A percentile compares a stretch with the other conserved stretches of the same genome.
These are phyloP conservation scores for Macropodus opercularis DNA, from an alignment of 2,797 vertebrate genomes.

Conservation along the genomic window DNA sequence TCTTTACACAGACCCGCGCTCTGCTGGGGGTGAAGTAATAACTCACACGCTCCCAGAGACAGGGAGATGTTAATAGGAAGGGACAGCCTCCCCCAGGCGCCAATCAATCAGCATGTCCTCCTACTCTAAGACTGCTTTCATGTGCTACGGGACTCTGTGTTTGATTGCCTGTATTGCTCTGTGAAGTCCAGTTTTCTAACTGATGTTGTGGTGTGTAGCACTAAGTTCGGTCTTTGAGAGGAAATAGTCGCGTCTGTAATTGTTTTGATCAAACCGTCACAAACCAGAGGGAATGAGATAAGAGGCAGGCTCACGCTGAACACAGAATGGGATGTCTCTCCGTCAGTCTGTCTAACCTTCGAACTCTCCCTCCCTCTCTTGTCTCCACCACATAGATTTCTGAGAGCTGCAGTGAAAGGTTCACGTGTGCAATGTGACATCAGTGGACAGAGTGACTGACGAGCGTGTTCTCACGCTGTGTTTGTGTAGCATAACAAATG, in stretches of 20 bases:
- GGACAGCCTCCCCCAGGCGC: conserved; percentile 53
- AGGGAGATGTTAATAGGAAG: conserved; percentile 54
- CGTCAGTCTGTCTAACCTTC: conserved; percentile 6
- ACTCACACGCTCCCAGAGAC: conserved; percentile 44
- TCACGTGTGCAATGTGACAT: conserved; percentile 16
- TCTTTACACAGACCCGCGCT: conserved; percentile 19
- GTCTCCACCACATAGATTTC: conserved; percentile 22
- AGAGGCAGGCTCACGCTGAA: conserved; percentile 20
- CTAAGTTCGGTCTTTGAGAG: conserved; percentile 11
- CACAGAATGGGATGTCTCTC: conserved; percentile 4
- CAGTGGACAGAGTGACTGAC: conserved; percentile 1
- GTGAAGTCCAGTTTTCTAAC: conserved; percentile 26
- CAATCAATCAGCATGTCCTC: conserved; percentile 60
- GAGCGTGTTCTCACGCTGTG: background rate
- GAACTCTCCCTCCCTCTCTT: background rate
- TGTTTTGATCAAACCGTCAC: conserved; percentile 46
- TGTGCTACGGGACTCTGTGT: conserved; percentile 28
- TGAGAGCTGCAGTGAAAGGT: conserved; percentile 24
- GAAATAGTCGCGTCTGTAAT: conserved; percentile 9
- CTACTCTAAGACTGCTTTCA: conserved; percentile 44
- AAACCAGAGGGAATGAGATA: conserved; percentile 30
- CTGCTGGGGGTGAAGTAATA: conserved; percentile 49
- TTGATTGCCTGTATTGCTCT: conserved; percentile 9
- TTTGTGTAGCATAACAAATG: too few relatives aligned
- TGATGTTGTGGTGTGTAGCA: conserved; percentile 7